Percentiles rank a stretch among this genome's conserved stretches.
These are phyloP conservation scores for Pterobdella sp. DNA, from an alignment of 2,888 invertebrate genomes.

Conservation along the genomic window DNA sequence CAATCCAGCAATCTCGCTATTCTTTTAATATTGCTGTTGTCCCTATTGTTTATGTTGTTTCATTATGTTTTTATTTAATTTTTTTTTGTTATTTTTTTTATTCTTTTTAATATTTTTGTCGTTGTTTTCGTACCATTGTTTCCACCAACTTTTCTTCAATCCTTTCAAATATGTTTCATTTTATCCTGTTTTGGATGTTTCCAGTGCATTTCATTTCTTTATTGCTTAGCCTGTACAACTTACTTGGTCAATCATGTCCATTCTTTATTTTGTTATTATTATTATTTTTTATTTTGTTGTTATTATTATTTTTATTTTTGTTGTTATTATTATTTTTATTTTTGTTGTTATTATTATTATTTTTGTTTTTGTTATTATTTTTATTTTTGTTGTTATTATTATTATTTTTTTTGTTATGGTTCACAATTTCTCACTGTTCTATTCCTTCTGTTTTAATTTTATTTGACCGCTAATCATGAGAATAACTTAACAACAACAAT, in stretches of 20 bases:
- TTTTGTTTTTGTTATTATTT: neutral
- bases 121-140: neutral
- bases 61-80: neutral
- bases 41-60: neutral
- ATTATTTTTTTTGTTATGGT: neutral
- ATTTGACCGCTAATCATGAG: too few species aligned
- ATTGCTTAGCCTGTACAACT: too few species aligned
- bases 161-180: too few species aligned
- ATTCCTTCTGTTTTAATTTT: too few species aligned
- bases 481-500: too few species aligned
- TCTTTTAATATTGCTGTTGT: neutral
- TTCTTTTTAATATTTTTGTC: neutral
- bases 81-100: neutral
- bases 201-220: neutral
- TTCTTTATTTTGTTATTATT: neutral
- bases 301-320: neutral
- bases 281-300: neutral
- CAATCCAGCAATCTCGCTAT: too few species aligned
- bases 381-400: neutral
- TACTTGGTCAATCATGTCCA: neutral
- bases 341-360: neutral
- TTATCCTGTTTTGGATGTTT: too few species aligned
- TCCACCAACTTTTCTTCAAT: too few species aligned
- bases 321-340: neutral
- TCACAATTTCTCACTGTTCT: neutral